A percentile compares a stretch with the other conserved stretches of the same genome.
Evolutionary conservation across 2,113 vertebrate genomes (phyloP).

Genomic region (Ictidomys tridecemlineatus): DNA sequence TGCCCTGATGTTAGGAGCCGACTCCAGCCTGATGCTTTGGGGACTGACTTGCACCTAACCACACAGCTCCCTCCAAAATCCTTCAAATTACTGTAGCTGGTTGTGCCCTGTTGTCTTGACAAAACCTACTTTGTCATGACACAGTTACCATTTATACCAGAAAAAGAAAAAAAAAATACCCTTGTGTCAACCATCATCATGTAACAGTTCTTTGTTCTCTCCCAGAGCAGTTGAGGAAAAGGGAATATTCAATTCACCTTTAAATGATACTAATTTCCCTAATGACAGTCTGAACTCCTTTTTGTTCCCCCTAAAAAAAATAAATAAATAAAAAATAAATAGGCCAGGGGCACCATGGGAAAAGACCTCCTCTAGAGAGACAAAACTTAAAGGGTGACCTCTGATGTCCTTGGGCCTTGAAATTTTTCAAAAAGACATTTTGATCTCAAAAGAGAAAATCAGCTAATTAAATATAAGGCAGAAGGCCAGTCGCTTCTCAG

Average conservation of each 20-base stretch:
- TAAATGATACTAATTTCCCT: constrained; percentile 69
- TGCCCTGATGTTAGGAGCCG: not conserved
- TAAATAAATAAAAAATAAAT: not conserved
- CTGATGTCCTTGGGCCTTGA: constrained; percentile 33
- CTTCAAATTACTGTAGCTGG: not conserved
- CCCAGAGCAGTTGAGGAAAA: constrained; percentile 57
- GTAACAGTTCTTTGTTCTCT: constrained; percentile 62
- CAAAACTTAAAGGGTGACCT: constrained; percentile 52
- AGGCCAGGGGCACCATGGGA: constrained; percentile 6
- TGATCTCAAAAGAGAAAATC: constrained; percentile 60
- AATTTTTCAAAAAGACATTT: constrained; percentile 28
- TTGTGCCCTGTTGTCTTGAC: constrained; percentile 29
- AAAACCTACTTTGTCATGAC: constrained; percentile 60
- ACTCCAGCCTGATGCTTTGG: constrained; percentile 18
- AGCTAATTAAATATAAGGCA: constrained; percentile 47
- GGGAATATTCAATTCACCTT: constrained; percentile 65
- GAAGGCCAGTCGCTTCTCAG: not conserved
- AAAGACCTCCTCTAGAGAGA: constrained; percentile 31
- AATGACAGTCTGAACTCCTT: constrained; percentile 51
- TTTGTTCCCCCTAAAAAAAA: too few relatives aligned
- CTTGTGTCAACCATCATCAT: constrained; percentile 7
- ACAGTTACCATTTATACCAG: constrained; percentile 22
- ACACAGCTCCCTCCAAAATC: not conserved
- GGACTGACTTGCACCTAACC: not conserved
- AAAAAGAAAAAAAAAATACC: not conserved